Evolutionary conservation across 2,888 invertebrate genomes (phyloP).

Genomic region (Pristionchus japonicus): DNA sequence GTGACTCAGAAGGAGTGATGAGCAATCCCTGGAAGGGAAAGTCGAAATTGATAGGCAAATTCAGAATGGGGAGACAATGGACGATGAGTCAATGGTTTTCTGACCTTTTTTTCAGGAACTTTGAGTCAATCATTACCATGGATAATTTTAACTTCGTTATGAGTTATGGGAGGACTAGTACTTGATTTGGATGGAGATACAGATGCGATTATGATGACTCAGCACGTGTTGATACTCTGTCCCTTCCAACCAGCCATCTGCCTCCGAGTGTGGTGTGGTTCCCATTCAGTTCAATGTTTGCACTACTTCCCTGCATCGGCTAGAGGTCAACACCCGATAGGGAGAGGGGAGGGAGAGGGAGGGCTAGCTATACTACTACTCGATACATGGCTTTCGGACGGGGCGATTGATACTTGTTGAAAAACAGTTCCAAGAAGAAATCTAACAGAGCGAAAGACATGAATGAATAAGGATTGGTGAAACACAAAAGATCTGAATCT

Average conservation of each 20-base stretch:
- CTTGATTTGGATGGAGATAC: not conserved
- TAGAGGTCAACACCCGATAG: slow-evolving; percentile 31
- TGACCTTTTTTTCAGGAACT: not conserved
- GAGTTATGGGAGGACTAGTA: no score
- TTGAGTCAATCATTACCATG: no score
- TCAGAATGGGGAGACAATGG: not conserved
- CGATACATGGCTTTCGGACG: not conserved
- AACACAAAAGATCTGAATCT: not conserved
- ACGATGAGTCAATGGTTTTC: not conserved
- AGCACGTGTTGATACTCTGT: not conserved
- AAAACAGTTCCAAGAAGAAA: not conserved
- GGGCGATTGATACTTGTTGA: not conserved
- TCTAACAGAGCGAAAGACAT: not conserved
- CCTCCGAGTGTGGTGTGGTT: not conserved
- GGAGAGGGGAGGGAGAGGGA: not conserved
- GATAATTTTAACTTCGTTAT: no score
- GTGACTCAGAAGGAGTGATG: slow-evolving; percentile 3
- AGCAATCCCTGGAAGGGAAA: not conserved
- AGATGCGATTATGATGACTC: not conserved
- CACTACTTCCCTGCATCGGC: not conserved
- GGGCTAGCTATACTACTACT: slow-evolving; percentile 24
- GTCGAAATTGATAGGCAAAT: not conserved
- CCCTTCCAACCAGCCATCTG: not conserved
- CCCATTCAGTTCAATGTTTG: slow-evolving; percentile 10
- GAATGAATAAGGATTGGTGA: not conserved